Evolutionary conservation across 30 jellyfish, hydroid and myxozoan species (phyloP).

Genomic region (Hydra vulgaris): DNA sequence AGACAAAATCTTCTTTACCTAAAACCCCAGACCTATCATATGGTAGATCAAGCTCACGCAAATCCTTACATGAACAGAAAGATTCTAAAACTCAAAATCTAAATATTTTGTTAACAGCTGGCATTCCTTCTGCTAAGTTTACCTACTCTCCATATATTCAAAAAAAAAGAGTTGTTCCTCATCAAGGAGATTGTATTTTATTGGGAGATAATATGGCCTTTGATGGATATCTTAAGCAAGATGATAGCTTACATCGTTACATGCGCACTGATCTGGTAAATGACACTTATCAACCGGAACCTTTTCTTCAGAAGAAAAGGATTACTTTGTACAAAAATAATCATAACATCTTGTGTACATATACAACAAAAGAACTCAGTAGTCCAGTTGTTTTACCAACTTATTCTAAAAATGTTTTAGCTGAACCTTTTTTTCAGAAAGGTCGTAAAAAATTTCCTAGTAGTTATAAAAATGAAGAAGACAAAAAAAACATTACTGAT

Average conservation of each 20-base stretch:
- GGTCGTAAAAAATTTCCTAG: background rate
- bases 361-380: conserved; percentile 9
- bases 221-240: conserved; percentile 7
- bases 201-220: background rate
- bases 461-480: background rate
- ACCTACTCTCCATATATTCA: conserved; percentile 11
- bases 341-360: conserved; percentile 27
- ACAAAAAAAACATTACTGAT: background rate
- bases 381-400: background rate
- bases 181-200: conserved; percentile 11
- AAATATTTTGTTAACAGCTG: background rate
- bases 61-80: too few relatives aligned
- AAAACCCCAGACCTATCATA: background rate
- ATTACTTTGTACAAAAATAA: conserved; percentile 13
- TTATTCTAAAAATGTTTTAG: background rate
- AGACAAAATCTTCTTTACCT: background rate
- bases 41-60: too few relatives aligned
- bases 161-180: conserved; percentile 5
- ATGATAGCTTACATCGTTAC: background rate
- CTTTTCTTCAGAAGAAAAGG: conserved; percentile 13
- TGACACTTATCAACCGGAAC: conserved; percentile 1
- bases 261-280: background rate
- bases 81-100: background rate
- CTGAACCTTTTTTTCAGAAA: background rate
- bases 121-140: background rate